Conservation (phyloP, 2,113 vertebrate species). For the Amphiprion percula region DNA sequence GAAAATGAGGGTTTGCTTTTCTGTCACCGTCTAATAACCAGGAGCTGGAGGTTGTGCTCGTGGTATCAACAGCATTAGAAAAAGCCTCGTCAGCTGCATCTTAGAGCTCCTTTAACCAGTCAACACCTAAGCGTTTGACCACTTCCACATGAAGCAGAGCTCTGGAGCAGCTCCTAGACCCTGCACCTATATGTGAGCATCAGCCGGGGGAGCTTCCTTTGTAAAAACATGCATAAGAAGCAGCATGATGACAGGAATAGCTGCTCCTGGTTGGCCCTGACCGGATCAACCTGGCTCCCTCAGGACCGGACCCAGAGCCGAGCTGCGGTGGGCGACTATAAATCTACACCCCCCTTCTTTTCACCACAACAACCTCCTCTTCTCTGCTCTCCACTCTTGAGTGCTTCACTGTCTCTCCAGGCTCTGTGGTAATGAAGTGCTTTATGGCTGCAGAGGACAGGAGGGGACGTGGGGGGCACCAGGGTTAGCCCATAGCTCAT, state of each 20-base stretch:
- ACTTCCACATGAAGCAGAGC: conserved; percentile 27
- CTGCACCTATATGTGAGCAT: conserved; percentile 36
- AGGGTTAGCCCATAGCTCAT: conserved; percentile 65
- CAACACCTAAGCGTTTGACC: conserved; percentile 46
- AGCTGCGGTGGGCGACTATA: conserved; percentile 46
- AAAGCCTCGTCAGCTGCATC: conserved; percentile 18
- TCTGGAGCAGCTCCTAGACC: conserved; percentile 41
- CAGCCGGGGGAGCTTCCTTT: conserved; percentile 12
- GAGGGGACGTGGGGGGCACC: conserved; percentile 46
- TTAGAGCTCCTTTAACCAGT: conserved; percentile 31
- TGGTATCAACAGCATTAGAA: conserved; percentile 6
- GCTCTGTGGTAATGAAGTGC: conserved; percentile 64
- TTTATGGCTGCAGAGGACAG: conserved; percentile 65
- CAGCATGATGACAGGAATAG: conserved; percentile 6
- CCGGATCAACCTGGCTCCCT: conserved; percentile 38
- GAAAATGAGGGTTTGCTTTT: conserved; percentile 23
- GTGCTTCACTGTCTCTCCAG: conserved; percentile 50
- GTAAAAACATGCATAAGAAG: conserved; percentile 27
- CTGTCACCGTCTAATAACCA: conserved; percentile 21
- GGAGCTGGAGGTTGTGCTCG: neutral
- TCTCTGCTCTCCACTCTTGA: conserved; percentile 54
- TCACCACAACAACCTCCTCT: conserved; percentile 41
- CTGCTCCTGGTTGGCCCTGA: conserved; percentile 11
- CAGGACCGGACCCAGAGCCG: conserved; percentile 41
- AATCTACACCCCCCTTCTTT: conserved; percentile 49